These are phyloP conservation scores for Protobothrops flavoviridis DNA, from an alignment of 2,113 vertebrate species.

Conservation along the genomic window DNA sequence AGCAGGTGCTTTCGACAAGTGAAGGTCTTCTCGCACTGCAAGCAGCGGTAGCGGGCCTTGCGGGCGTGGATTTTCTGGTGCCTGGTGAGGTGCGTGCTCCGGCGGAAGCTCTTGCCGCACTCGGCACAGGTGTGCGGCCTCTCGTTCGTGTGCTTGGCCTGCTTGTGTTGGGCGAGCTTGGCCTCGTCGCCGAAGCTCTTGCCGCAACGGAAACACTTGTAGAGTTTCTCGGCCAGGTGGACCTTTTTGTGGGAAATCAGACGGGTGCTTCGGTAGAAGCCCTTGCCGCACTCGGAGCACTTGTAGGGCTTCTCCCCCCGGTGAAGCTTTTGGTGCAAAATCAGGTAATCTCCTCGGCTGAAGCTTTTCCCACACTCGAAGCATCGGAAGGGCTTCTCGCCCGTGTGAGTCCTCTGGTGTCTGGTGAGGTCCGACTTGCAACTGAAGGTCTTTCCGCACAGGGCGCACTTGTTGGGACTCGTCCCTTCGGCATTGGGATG, in stretches of 20 bases:
- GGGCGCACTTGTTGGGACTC: background rate
- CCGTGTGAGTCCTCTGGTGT: background rate
- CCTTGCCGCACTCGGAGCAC: background rate
- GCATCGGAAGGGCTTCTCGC: background rate
- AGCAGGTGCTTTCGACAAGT: background rate
- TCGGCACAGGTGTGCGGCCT: background rate
- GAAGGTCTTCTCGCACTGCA: background rate
- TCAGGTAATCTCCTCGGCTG: background rate
- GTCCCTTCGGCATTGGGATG: background rate
- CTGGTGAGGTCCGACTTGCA: conserved; percentile 1
- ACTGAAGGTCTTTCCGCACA: background rate
- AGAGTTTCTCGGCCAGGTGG: background rate
- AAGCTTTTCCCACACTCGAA: background rate
- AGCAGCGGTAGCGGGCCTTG: background rate
- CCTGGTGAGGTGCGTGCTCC: background rate
- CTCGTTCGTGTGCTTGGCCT: background rate
- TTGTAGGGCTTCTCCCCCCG: background rate
- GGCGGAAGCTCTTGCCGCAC: background rate
- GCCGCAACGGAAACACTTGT: background rate
- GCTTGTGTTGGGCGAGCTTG: background rate
- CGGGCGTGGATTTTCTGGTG: background rate
- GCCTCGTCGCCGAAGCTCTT: background rate
- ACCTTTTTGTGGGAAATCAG: conserved; percentile 1
- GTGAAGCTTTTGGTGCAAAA: background rate
- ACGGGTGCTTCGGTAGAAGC: background rate